Conservation (phyloP, 2,888 invertebrate genomes). For the Drosophila dives region DNA sequence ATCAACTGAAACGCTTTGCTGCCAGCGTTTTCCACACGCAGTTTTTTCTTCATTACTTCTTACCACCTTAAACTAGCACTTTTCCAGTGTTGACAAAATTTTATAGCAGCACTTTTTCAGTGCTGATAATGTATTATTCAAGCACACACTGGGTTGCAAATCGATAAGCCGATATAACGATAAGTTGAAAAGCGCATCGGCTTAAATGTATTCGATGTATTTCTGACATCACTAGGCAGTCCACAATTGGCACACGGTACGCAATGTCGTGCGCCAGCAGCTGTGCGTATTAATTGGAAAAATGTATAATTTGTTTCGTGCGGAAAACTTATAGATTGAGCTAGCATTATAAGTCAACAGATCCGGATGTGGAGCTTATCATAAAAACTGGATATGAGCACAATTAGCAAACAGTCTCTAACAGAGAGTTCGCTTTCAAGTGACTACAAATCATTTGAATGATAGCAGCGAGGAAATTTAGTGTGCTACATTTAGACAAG, state of each 20-base stretch:
- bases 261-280: slow-evolving; percentile 67
- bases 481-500: slow-evolving; percentile 56
- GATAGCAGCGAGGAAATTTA: slow-evolving; percentile 33
- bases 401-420: slow-evolving; percentile 29
- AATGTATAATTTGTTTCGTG: slow-evolving; percentile 68
- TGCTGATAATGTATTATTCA: slow-evolving; percentile 12
- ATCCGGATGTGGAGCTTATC: slow-evolving; percentile 39
- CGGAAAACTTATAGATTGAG: slow-evolving; percentile 50
- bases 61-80: slow-evolving; percentile 25
- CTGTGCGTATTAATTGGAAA: slow-evolving; percentile 73
- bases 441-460: slow-evolving; percentile 27
- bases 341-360: slow-evolving; percentile 55
- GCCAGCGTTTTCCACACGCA: slow-evolving; percentile 64
- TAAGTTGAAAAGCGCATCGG: background rate
- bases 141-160: background rate
- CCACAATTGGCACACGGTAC: slow-evolving; percentile 59
- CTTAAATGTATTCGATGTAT: slow-evolving; percentile 27
- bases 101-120: background rate
- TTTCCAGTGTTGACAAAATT: no score
- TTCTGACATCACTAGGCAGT: slow-evolving; percentile 27
- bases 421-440: slow-evolving; percentile 25
- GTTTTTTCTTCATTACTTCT: slow-evolving; percentile 41
- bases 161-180: slow-evolving; percentile 7
- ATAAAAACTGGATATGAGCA: slow-evolving; percentile 54
- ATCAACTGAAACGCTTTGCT: slow-evolving; percentile 50